Evolutionary conservation across 2,888 invertebrate species (phyloP).

Genomic region (Lycophotia porphyrea): DNA sequence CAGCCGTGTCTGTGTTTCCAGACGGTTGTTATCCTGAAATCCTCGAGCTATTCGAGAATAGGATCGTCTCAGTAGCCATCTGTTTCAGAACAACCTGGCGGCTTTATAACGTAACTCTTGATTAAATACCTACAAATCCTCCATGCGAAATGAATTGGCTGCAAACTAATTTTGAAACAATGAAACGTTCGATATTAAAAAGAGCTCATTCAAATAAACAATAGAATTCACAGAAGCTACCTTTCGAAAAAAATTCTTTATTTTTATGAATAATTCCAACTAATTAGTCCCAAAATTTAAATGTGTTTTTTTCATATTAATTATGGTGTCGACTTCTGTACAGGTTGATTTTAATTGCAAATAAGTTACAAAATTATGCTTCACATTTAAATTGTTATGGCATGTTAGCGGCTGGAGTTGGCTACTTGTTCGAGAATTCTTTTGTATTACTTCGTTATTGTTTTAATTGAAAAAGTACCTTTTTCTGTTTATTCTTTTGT

Average conservation of each 20-base stretch:
- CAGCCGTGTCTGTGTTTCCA: slow-evolving; percentile 31
- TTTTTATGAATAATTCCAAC: slow-evolving; percentile 61
- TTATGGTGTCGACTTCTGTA: slow-evolving; percentile 60
- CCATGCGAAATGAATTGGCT: slow-evolving; percentile 11
- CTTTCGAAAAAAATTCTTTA: slow-evolving; percentile 33
- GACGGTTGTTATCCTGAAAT: slow-evolving; percentile 35
- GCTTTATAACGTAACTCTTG: slow-evolving; percentile 8
- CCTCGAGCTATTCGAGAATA: slow-evolving; percentile 28
- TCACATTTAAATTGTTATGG: slow-evolving; percentile 70
- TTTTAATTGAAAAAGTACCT: slow-evolving; percentile 27
- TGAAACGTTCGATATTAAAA: slow-evolving; percentile 25
- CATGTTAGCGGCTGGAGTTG: slow-evolving; percentile 48
- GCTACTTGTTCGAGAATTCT: slow-evolving; percentile 40
- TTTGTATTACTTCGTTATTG: slow-evolving; percentile 43
- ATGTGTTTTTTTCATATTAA: slow-evolving; percentile 54
- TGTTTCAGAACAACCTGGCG: slow-evolving; percentile 8
- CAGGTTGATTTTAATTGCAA: slow-evolving; percentile 75
- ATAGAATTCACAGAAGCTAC: slow-evolving; percentile 33
- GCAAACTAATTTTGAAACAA: slow-evolving; percentile 33
- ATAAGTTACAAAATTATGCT: slow-evolving; percentile 74
- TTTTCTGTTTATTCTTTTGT: slow-evolving; percentile 13
- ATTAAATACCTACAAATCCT: slow-evolving; percentile 9
- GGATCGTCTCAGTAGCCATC: slow-evolving; percentile 10
- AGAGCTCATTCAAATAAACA: slow-evolving; percentile 37
- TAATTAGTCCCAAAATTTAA: slow-evolving; percentile 51